Conservation (phyloP, 2,113 vertebrate genomes). For the Oreochromis aureus region DNA sequence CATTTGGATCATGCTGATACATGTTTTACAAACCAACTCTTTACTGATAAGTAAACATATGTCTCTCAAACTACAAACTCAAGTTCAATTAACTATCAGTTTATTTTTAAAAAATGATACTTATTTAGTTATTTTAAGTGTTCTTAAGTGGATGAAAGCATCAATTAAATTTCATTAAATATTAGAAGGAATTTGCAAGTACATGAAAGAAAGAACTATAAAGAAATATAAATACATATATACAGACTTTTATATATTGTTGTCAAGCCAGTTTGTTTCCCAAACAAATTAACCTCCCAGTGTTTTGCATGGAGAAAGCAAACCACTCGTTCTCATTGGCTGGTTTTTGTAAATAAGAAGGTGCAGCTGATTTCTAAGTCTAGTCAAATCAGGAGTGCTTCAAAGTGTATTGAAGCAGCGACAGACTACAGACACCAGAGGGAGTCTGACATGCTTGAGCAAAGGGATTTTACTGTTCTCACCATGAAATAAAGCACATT, state of each 20-base stretch:
- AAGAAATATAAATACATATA: not conserved
- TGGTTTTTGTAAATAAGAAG: not conserved
- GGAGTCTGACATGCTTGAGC: not conserved
- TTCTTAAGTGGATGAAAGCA: not conserved
- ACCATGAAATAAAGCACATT: not conserved
- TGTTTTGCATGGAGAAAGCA: accelerated
- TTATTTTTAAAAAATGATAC: not conserved
- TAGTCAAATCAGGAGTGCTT: not conserved
- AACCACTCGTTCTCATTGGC: not conserved
- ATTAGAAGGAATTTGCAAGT: accelerated
- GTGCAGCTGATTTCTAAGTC: not conserved
- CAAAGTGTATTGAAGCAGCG: not conserved
- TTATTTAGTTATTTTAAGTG: not conserved
- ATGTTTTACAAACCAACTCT: not conserved
- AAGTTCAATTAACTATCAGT: not conserved
- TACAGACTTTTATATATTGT: not conserved
- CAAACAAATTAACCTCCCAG: not conserved
- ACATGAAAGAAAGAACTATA: not conserved
- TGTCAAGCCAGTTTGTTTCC: not conserved
- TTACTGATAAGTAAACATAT: not conserved
- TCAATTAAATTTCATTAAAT: not conserved
- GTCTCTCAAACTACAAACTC: not conserved
- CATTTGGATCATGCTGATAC: not conserved
- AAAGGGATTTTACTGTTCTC: not conserved
- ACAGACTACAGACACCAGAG: slow-evolving; percentile 4